These are phyloP conservation scores for Paragorgia papillata DNA, from an alignment of 92 coral and sea anemone genomes.

Conservation along the genomic window DNA sequence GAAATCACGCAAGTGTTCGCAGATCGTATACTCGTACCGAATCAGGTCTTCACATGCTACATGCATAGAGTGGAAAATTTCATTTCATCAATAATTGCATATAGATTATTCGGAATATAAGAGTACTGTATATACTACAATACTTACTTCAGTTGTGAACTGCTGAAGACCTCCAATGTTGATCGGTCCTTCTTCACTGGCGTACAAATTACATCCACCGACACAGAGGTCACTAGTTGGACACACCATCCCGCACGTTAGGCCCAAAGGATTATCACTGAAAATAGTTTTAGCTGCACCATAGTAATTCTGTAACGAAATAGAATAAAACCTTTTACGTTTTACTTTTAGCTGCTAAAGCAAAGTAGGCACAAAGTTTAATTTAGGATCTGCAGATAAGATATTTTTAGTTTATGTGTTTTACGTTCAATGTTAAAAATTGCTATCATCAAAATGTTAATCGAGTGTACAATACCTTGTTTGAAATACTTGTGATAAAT, in stretches of 20 bases:
- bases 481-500: slow-evolving; percentile 89
- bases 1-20: too few species aligned
- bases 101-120: too few species aligned
- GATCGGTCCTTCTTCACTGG: slow-evolving; percentile 98
- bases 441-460: neutral
- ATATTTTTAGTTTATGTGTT: too few species aligned
- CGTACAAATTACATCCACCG: slow-evolving; percentile 97
- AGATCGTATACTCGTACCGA: too few species aligned
- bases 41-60: too few species aligned
- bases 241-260: slow-evolving; percentile 98
- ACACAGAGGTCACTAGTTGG: slow-evolving; percentile 99
- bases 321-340: neutral
- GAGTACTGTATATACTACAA: too few species aligned
- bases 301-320: slow-evolving; percentile 76
- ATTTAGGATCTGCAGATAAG: too few species aligned
- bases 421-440: too few species aligned
- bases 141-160: slow-evolving; percentile 91
- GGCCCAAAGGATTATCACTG: slow-evolving; percentile 96
- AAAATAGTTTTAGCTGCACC: slow-evolving; percentile 98
- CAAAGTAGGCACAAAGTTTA: neutral
- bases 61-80: too few species aligned
- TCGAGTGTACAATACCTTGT: slow-evolving; percentile 67
- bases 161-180: slow-evolving; percentile 98
- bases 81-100: too few species aligned
- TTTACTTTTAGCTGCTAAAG: too few species aligned